Evolutionary conservation across 1,140 invertebrate genomes (phyloP).

Genomic region (Trichonephila clavipes): DNA sequence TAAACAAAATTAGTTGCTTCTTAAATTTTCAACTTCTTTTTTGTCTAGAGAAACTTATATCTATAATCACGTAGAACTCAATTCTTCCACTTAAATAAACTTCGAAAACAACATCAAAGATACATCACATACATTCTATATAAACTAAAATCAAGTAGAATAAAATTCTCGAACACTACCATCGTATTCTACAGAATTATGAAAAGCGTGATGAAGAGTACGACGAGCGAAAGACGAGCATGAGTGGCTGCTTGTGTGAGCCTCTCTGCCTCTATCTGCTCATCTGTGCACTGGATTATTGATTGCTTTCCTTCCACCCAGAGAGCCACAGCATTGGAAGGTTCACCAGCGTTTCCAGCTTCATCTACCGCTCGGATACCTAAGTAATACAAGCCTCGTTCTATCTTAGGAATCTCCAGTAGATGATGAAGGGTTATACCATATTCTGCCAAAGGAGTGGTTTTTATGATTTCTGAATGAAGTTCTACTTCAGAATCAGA

Average conservation of each 20-base stretch:
- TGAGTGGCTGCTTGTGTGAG: background rate
- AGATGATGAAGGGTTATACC: constrained; percentile 79
- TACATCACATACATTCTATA: too few species aligned
- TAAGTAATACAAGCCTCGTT: constrained; percentile 80
- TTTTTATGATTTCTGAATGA: constrained; percentile 72
- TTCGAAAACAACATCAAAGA: too few species aligned
- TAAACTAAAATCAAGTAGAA: too few species aligned
- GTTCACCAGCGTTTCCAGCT: constrained; percentile 81
- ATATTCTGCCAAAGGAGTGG: constrained; percentile 42
- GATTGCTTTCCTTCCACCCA: background rate
- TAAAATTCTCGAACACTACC: too few species aligned
- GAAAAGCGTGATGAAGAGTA: background rate
- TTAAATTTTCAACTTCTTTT: too few species aligned
- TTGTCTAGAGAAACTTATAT: too few species aligned
- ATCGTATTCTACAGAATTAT: background rate
- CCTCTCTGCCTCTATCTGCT: background rate
- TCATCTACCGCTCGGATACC: constrained; percentile 82
- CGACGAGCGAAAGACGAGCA: background rate
- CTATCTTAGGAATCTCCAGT: constrained; percentile 80
- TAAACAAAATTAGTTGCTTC: too few species aligned
- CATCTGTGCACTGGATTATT: constrained; percentile 19
- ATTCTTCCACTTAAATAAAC: too few species aligned
- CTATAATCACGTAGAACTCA: too few species aligned
- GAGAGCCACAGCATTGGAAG: constrained; percentile 83
- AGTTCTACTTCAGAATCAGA: constrained; percentile 75